Percentiles rank a stretch among this genome's conserved stretches.
phyloP scores from a whole-genome alignment of 2,797 vertebrate genomes.

The Sorex maritimensis region DNA sequence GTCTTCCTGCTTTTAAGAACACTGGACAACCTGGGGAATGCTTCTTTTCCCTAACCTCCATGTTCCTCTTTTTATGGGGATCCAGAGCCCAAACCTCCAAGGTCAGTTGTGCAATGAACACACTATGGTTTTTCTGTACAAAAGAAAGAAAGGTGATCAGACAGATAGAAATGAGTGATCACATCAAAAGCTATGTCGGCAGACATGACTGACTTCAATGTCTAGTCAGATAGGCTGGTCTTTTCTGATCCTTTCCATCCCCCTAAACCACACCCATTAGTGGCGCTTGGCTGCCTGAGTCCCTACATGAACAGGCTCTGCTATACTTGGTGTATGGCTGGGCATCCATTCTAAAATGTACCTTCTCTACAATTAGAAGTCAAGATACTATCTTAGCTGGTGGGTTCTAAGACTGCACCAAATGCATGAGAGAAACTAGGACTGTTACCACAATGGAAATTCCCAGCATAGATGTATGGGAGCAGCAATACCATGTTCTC shows the following conservation, averaged over 20 bases:
- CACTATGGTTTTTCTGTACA: background rate
- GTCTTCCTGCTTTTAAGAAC: background rate
- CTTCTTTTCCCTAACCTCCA: background rate
- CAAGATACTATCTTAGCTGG: background rate
- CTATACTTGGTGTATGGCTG: background rate
- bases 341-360: background rate
- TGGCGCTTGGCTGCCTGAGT: fast-evolving
- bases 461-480: background rate
- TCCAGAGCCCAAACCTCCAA: background rate
- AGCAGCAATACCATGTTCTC: background rate
- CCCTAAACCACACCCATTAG: background rate
- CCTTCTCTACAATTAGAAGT: background rate
- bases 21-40: background rate
- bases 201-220: background rate
- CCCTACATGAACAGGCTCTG: no score
- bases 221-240: background rate
- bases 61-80: background rate
- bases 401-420: background rate
- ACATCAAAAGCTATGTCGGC: background rate
- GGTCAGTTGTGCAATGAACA: background rate
- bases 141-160: slow-evolving; percentile 29
- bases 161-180: background rate
- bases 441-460: background rate
- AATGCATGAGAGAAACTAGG: background rate
- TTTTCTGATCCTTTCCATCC: background rate